Percentiles rank a stretch among this genome's conserved stretches.
phyloP scores from a whole-genome alignment of 1,140 invertebrate genomes.

The Chionoecetes opilio region DNA sequence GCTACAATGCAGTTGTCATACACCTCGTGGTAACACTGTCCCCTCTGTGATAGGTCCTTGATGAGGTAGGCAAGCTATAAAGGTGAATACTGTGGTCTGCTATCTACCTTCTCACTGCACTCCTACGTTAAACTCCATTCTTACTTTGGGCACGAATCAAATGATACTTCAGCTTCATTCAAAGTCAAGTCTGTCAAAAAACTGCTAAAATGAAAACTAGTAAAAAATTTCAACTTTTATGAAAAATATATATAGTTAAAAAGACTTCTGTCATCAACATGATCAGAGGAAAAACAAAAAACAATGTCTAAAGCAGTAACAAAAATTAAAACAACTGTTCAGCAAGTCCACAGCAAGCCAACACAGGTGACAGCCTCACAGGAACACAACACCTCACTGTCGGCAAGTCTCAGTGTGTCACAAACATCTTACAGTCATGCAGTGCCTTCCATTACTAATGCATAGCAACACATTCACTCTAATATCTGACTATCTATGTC shows the following conservation, averaged over 20 bases:
- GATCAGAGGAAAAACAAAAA: not conserved
- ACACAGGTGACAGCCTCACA: not conserved
- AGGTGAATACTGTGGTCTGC: too few relatives aligned
- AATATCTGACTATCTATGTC: too few relatives aligned
- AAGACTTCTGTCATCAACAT: not conserved
- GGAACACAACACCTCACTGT: not conserved
- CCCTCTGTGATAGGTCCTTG: too few relatives aligned
- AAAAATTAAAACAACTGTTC: not conserved
- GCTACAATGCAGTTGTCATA: too few relatives aligned
- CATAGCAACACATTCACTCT: too few relatives aligned
- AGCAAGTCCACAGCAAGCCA: not conserved
- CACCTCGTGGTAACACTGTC: too few relatives aligned
- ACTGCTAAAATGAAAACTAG: not conserved
- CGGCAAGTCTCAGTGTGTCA: not conserved
- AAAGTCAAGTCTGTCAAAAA: not conserved
- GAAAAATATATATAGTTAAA: not conserved
- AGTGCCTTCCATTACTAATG: not conserved
- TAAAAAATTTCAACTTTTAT: not conserved
- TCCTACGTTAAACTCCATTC: not conserved
- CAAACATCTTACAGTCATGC: constrained; percentile 1
- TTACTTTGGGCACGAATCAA: not conserved
- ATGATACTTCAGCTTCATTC: not conserved
- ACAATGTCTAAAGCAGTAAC: not conserved
- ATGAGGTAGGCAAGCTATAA: too few relatives aligned
- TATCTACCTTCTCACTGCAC: not conserved